These are phyloP conservation scores for Arion vulgaris DNA, from an alignment of 1,140 invertebrate genomes.

Conservation along the genomic window DNA sequence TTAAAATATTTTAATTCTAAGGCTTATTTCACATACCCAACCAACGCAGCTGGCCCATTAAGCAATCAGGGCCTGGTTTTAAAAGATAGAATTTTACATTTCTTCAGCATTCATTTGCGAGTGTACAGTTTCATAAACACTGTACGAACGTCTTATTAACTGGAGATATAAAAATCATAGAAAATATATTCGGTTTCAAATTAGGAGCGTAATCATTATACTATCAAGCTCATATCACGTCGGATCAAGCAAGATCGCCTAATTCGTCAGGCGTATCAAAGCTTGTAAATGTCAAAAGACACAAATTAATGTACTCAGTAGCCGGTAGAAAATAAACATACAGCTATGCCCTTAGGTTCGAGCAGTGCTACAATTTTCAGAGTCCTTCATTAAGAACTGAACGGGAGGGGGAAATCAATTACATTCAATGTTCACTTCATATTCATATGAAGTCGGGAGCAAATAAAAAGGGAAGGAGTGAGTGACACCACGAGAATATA, in stretches of 20 bases:
- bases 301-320: conserved; percentile 22
- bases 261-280: conserved; percentile 16
- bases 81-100: conserved; percentile 3
- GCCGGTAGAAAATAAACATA: conserved; percentile 20
- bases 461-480: background rate
- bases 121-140: conserved; percentile 14
- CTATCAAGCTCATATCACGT: background rate
- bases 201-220: conserved; percentile 4
- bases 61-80: background rate
- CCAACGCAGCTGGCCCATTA: background rate
- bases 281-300: conserved; percentile 14
- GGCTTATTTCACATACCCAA: conserved; percentile 8
- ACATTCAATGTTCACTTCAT: conserved; percentile 15
- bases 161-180: background rate
- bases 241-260: conserved; percentile 9
- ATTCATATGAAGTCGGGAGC: background rate
- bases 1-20: conserved; percentile 13
- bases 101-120: background rate
- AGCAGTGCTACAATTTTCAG: conserved; percentile 1
- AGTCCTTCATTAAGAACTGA: conserved; percentile 9
- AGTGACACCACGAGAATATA: too few relatives aligned
- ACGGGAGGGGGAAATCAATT: conserved; percentile 5
- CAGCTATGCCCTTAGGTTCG: background rate
- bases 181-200: conserved; percentile 17
- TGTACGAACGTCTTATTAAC: conserved; percentile 2